These are phyloP conservation scores for Brachionus asplanchnoidis DNA, from an alignment of 1,140 invertebrate species.

Conservation along the genomic window DNA sequence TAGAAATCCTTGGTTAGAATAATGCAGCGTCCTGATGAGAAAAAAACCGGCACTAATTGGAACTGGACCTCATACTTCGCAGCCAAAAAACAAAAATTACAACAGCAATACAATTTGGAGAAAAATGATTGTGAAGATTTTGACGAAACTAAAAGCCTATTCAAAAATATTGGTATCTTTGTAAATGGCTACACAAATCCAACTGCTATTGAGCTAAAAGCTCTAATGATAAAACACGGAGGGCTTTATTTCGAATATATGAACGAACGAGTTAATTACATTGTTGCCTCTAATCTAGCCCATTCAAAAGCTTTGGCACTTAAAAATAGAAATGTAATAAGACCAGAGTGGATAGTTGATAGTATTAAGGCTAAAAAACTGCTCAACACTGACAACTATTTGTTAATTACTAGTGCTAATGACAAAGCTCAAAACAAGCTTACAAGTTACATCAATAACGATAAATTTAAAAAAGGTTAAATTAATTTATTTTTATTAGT, in stretches of 20 bases:
- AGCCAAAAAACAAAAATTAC: slow-evolving; percentile 34
- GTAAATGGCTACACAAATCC: slow-evolving; percentile 39
- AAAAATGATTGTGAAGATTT: neutral
- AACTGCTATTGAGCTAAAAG: slow-evolving; percentile 33
- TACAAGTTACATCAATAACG: neutral
- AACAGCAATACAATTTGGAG: neutral
- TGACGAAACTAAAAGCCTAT: neutral
- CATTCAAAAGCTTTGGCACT: slow-evolving; percentile 30
- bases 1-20: neutral
- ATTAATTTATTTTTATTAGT: neutral
- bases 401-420: neutral
- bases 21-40: slow-evolving; percentile 22
- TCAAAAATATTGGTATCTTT: slow-evolving; percentile 20
- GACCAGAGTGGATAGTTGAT: slow-evolving; percentile 30
- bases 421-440: slow-evolving; percentile 22
- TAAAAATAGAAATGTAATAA: slow-evolving; percentile 15
- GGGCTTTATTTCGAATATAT: slow-evolving; percentile 18
- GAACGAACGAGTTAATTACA: slow-evolving; percentile 30
- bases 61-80: slow-evolving; percentile 30
- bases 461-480: neutral
- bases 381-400: slow-evolving; percentile 23
- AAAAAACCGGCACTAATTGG: slow-evolving; percentile 8
- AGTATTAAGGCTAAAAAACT: slow-evolving; percentile 8
- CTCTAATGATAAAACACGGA: slow-evolving; percentile 29
- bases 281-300: slow-evolving; percentile 33